Evolutionary conservation across 2,888 invertebrate genomes (phyloP).

Genomic region (Hirtodrosophila confusa): DNA sequence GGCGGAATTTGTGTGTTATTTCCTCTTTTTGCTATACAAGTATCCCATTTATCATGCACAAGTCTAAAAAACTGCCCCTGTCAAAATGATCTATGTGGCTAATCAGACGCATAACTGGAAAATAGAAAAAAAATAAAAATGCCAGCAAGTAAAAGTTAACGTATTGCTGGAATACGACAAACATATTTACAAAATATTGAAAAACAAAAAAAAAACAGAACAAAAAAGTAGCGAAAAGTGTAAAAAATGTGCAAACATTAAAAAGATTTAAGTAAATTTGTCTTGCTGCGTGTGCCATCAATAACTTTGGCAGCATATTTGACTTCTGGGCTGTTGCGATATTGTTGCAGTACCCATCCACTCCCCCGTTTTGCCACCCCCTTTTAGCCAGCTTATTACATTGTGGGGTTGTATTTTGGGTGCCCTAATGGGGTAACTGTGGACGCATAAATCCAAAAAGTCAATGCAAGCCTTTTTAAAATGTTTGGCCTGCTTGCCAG

Average conservation of each 20-base stretch:
- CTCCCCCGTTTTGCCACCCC: constrained; percentile 2
- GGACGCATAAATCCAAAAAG: constrained; percentile 59
- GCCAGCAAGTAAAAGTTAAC: constrained; percentile 26
- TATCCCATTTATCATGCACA: constrained; percentile 29
- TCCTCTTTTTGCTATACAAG: constrained; percentile 14
- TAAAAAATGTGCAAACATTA: constrained; percentile 78
- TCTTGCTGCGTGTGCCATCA: constrained; percentile 76
- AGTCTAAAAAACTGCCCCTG: constrained; percentile 38
- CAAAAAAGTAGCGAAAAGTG: constrained; percentile 31
- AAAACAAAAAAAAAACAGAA: constrained; percentile 21
- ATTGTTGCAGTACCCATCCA: constrained; percentile 12
- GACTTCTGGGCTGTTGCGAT: constrained; percentile 51
- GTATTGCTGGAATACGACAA: constrained; percentile 27
- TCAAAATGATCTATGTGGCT: constrained; percentile 70
- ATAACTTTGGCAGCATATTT: constrained; percentile 77
- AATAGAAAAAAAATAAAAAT: constrained; percentile 9
- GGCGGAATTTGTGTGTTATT: constrained; percentile 3
- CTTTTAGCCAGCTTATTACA: constrained; percentile 35
- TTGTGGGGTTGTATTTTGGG: constrained; percentile 22
- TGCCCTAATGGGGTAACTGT: constrained; percentile 13
- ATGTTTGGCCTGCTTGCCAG: constrained; percentile 37
- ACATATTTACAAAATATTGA: constrained; percentile 68
- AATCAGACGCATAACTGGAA: constrained; percentile 48
- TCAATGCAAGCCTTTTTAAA: constrained; percentile 61
- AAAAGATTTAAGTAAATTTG: constrained; percentile 80